phyloP scores from a whole-genome alignment of 2,113 vertebrate species.

The Nematolebias whitei region DNA sequence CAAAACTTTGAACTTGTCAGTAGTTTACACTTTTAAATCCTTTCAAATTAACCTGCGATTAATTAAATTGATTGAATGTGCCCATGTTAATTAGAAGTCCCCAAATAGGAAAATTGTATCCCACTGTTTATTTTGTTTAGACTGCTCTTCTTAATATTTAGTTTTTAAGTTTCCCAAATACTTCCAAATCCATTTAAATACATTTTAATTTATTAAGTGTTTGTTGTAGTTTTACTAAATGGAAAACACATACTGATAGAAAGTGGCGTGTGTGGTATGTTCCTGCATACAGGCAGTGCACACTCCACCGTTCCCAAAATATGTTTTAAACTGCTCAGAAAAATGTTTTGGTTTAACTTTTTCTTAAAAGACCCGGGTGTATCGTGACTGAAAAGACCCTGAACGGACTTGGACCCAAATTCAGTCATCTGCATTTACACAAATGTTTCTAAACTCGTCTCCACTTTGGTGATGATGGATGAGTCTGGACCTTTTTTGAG shows the following conservation, averaged over 20 bases:
- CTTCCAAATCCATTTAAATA: too few species aligned
- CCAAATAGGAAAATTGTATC: too few species aligned
- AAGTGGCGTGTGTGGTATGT: constrained; percentile 4
- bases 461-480: constrained; percentile 4
- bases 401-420: constrained; percentile 29
- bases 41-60: too few species aligned
- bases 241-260: background rate
- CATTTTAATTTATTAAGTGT: too few species aligned
- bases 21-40: too few species aligned
- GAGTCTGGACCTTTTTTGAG: constrained; percentile 20
- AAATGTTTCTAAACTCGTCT: constrained; percentile 33
- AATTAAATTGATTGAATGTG: too few species aligned
- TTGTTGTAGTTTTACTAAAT: too few species aligned
- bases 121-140: too few species aligned
- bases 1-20: too few species aligned
- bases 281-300: background rate
- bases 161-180: too few species aligned
- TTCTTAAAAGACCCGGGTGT: background rate
- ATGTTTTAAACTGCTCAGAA: constrained; percentile 6
- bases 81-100: too few species aligned
- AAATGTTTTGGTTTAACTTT: constrained; percentile 1
- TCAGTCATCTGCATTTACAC: constrained; percentile 13
- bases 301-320: background rate
- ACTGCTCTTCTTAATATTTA: too few species aligned
- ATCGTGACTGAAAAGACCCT: constrained; percentile 4